Conservation (phyloP, 2,797 vertebrate species). For the Sarcoramphus papa region DNA sequence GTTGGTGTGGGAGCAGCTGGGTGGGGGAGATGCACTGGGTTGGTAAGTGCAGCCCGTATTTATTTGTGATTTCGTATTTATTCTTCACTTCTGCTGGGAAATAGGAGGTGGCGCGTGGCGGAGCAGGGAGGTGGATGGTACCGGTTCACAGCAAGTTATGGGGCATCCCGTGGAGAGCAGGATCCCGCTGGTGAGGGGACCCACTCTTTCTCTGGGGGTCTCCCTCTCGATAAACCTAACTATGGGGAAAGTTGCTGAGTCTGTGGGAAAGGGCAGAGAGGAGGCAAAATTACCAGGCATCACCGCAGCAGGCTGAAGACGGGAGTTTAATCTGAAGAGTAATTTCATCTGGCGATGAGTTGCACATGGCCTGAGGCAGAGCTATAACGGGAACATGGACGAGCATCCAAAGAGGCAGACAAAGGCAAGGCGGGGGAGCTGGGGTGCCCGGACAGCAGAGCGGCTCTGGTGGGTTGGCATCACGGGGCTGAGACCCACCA, state of each 20-base stretch:
- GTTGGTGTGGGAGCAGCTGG: neutral
- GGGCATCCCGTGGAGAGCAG: neutral
- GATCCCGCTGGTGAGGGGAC: neutral
- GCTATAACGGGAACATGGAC: neutral
- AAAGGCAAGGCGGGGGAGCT: neutral
- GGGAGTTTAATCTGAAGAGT: neutral
- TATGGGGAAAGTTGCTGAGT: neutral
- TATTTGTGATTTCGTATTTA: neutral
- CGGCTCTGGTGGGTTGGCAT: neutral
- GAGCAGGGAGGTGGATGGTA: neutral
- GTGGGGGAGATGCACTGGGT: neutral
- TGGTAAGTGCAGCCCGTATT: neutral
- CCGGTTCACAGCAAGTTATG: neutral
- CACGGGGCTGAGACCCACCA: accelerated
- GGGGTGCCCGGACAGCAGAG: neutral
- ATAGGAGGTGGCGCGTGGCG: neutral
- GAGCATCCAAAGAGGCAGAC: neutral
- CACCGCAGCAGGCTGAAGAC: neutral
- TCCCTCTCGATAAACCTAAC: too few species aligned
- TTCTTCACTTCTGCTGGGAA: neutral
- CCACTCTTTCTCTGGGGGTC: neutral
- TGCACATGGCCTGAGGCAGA: neutral
- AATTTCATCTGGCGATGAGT: neutral
- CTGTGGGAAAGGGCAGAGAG: neutral
- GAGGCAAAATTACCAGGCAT: neutral